Evolutionary conservation across 2,888 invertebrate species (phyloP).

Genomic region (Galerucella pusilla): DNA sequence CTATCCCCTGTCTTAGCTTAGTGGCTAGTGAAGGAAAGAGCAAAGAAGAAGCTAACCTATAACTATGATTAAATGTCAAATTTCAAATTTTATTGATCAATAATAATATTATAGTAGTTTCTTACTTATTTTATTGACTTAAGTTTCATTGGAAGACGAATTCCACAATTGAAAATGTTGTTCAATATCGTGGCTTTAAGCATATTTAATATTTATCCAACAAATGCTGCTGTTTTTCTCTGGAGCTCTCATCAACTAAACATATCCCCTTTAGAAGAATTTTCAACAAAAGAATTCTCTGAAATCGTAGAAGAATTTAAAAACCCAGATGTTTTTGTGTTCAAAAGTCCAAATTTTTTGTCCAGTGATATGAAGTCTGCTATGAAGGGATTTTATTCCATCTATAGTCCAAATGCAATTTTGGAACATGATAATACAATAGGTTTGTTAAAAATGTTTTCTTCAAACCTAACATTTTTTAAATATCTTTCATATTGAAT

Average conservation of each 20-base stretch:
- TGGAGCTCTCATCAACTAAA: slow-evolving; percentile 57
- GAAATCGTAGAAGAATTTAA: slow-evolving; percentile 54
- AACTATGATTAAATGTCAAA: no score
- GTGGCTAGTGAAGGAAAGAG: no score
- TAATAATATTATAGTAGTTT: background rate
- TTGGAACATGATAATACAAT: slow-evolving; percentile 56
- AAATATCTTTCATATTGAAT: background rate
- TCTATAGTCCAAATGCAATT: slow-evolving; percentile 59
- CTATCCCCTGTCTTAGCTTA: no score
- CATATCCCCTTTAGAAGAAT: slow-evolving; percentile 59
- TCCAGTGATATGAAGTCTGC: slow-evolving; percentile 54
- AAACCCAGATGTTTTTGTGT: slow-evolving; percentile 57
- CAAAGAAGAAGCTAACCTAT: no score
- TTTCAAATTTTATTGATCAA: no score
- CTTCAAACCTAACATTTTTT: background rate
- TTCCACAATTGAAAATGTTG: slow-evolving; percentile 20
- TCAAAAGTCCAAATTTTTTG: slow-evolving; percentile 53
- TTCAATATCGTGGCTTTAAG: slow-evolving; percentile 24
- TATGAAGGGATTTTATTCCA: slow-evolving; percentile 54
- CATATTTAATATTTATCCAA: slow-evolving; percentile 41
- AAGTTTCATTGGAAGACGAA: background rate
- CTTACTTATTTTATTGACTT: slow-evolving; percentile 4
- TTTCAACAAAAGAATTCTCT: slow-evolving; percentile 57
- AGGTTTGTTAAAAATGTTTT: slow-evolving; percentile 50
- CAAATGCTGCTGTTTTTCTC: slow-evolving; percentile 51